Conservation (phyloP, 2,888 invertebrate species). For the Chironomus riparius region DNA sequence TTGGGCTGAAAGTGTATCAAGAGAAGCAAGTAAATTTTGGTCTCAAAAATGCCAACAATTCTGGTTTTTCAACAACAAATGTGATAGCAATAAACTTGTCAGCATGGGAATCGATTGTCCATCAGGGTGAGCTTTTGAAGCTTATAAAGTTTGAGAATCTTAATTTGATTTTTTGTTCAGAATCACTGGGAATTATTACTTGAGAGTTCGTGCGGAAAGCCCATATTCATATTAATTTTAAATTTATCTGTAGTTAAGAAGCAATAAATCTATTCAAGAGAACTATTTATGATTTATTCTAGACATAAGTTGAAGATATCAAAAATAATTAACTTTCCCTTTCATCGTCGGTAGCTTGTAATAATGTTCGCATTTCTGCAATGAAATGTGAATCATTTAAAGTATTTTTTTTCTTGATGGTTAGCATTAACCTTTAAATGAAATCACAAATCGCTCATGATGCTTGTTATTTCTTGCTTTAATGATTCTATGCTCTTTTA, state of each 20-base stretch:
- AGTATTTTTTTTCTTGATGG: too few relatives aligned
- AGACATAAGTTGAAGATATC: too few relatives aligned
- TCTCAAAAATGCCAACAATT: conserved; percentile 49
- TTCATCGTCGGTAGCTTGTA: neutral
- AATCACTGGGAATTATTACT: conserved; percentile 38
- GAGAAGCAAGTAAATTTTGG: conserved; percentile 43
- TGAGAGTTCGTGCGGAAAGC: conserved; percentile 38
- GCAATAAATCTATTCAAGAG: neutral
- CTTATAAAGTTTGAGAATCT: neutral
- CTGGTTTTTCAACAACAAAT: conserved; percentile 45
- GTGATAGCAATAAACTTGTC: conserved; percentile 13
- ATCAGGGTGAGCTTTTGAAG: conserved; percentile 32
- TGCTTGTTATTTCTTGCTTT: neutral
- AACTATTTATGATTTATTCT: too few relatives aligned
- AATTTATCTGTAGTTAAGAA: neutral
- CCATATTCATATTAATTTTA: conserved; percentile 33
- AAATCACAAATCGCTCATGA: neutral
- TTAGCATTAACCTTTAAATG: neutral
- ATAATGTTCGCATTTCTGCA: too few relatives aligned
- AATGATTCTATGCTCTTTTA: neutral
- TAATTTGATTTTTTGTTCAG: conserved; percentile 31
- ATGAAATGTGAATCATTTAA: too few relatives aligned
- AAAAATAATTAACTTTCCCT: neutral
- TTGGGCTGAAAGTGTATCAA: conserved; percentile 49
- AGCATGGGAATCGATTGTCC: conserved; percentile 39